These are phyloP conservation scores for Actenoides hombroni DNA, from an alignment of 2,113 vertebrate species.

Conservation along the genomic window DNA sequence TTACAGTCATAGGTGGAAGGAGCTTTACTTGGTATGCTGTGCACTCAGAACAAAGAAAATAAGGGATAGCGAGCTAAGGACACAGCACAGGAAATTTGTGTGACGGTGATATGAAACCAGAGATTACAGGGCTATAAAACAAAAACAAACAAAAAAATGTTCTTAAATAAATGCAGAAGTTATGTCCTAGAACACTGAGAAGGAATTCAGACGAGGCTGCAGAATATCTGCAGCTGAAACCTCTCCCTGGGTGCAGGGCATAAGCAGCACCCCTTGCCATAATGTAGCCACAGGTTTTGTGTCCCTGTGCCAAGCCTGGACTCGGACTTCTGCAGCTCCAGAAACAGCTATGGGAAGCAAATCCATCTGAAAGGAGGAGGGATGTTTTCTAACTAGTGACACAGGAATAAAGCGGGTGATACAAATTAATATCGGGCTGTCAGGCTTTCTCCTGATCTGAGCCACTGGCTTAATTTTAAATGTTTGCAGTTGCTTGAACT, in stretches of 20 bases:
- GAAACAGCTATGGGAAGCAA: background rate
- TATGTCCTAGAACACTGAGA: background rate
- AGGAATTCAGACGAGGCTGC: background rate
- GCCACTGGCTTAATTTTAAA: background rate
- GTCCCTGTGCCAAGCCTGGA: background rate
- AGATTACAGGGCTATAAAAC: background rate
- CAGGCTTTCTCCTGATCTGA: background rate
- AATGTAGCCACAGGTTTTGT: background rate
- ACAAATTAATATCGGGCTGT: background rate
- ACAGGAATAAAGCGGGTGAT: background rate
- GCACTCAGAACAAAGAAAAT: background rate
- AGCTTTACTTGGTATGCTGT: background rate
- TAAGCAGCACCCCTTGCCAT: no score
- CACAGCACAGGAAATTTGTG: background rate
- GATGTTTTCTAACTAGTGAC: background rate
- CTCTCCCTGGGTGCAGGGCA: background rate
- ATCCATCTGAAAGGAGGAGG: background rate
- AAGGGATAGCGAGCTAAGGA: rapidly evolving
- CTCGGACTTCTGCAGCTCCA: background rate
- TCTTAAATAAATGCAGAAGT: background rate
- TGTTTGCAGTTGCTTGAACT: background rate
- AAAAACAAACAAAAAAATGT: background rate
- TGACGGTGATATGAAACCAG: background rate
- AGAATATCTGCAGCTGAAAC: background rate
- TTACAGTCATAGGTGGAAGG: background rate